phyloP scores from a whole-genome alignment of 2,888 invertebrate genomes.

The Drosophila siamana region DNA sequence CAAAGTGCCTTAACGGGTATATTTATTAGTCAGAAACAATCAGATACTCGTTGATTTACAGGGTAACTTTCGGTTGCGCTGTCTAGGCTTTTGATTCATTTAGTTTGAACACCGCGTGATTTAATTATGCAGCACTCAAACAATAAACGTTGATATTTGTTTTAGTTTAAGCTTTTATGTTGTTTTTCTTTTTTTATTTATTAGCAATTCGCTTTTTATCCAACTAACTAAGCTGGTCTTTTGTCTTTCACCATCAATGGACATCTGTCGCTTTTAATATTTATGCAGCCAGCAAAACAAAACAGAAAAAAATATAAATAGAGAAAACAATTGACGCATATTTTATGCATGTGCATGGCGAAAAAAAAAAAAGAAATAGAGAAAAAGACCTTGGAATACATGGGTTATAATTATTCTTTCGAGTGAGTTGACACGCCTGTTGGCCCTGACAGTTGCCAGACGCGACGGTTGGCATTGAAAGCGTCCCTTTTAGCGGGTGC shows the following conservation, averaged over 20 bases:
- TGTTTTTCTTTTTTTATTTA: slow-evolving; percentile 13
- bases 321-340: slow-evolving; percentile 42
- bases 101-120: slow-evolving; percentile 49
- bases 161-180: slow-evolving; percentile 15
- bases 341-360: slow-evolving; percentile 54
- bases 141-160: slow-evolving; percentile 39
- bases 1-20: neutral
- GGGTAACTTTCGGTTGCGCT: neutral
- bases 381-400: slow-evolving; percentile 6
- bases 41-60: neutral
- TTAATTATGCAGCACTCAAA: slow-evolving; percentile 67
- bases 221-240: slow-evolving; percentile 60
- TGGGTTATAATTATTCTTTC: slow-evolving; percentile 65
- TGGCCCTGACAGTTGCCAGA: slow-evolving; percentile 55
- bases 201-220: slow-evolving; percentile 15
- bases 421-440: slow-evolving; percentile 56
- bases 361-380: slow-evolving; percentile 23
- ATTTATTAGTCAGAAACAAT: neutral
- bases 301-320: slow-evolving; percentile 25
- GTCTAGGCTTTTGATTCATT: neutral
- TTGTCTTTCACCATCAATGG: slow-evolving; percentile 50
- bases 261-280: slow-evolving; percentile 72
- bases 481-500: slow-evolving; percentile 31
- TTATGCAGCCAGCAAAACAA: slow-evolving; percentile 37
- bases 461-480: slow-evolving; percentile 61